Base-by-base conservation (phyloP, 2,888 invertebrate species). In the Melipona bicolor region DNA sequence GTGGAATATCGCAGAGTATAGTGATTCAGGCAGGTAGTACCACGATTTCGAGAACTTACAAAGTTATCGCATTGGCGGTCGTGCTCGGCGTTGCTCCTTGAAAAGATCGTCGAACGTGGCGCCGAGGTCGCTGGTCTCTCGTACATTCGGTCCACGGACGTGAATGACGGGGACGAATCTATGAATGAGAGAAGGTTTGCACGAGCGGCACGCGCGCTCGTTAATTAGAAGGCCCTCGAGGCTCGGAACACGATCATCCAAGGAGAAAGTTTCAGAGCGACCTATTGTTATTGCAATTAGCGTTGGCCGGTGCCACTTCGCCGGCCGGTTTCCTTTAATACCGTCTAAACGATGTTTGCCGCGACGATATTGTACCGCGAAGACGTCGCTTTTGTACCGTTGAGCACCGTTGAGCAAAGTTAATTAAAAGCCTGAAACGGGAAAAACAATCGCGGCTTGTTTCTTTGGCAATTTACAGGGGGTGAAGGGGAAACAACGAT, bases 81-180 rank as follows among this genome's bases (percentile, higher is more conserved):
- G n/a, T 64, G 24, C 17, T n/a, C 21, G 24, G 36, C 75, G 77
- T 69, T 83, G 75, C 54, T 81, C 64, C 36, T 49, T 76, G 84
- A 81, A 59, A 73, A 77, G 72, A 78, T 81, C 64, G 52, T 43
- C 71, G 68, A 75, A 77, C 68, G 52, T 56, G 75, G 0, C 43
- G 43, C 36, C 36, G 50, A 0, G 43, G n/a, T 32, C 77, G 52
- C 27, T 19, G 43, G 54, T 49, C 67, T 24, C 56, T 43, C 32
- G 61, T 27, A 36, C 62, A 59, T 69, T 32, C 62, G 62, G 70
- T 75, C 52, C 36, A 71, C 17, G 17, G 5, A 72, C 50, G 70
- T 85, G 85, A 85, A 85, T 85, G 85, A 75, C 70, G 43, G 52
- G 43, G 52, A 73, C 84, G 78, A 81, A 84, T 81, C 81, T 78